Evolutionary conservation across 2,888 invertebrate genomes (phyloP).

Genomic region (Argyresthia goedartella): DNA sequence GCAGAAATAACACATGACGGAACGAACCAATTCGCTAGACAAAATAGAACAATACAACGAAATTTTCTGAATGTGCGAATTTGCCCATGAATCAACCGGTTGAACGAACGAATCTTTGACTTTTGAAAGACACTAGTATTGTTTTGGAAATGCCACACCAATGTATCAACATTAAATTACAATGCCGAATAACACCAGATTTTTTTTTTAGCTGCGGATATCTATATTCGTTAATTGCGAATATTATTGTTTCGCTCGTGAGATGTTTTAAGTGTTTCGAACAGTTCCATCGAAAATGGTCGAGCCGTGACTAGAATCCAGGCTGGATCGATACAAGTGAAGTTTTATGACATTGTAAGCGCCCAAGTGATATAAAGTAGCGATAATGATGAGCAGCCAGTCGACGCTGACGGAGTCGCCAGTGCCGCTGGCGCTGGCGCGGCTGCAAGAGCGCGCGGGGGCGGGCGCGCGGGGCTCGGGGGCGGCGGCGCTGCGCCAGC

Average conservation of each 20-base stretch:
- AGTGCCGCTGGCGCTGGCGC: conserved; percentile 57
- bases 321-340: conserved; percentile 22
- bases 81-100: too few species aligned
- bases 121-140: too few species aligned
- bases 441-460: conserved; percentile 37
- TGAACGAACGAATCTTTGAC: too few species aligned
- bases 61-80: too few species aligned
- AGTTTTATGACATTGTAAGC: conserved; percentile 31
- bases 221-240: too few species aligned
- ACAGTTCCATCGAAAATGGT: conserved; percentile 41
- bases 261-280: conserved; percentile 15
- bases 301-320: conserved; percentile 32
- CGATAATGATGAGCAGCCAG: conserved; percentile 52
- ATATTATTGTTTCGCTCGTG: too few species aligned
- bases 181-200: too few species aligned
- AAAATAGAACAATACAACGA: too few species aligned
- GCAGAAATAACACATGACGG: too few species aligned
- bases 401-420: conserved; percentile 61
- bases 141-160: conserved; percentile 6
- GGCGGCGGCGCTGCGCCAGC: conserved; percentile 33
- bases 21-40: too few species aligned
- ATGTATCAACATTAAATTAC: background rate
- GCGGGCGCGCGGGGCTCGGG: too few species aligned
- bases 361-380: conserved; percentile 24
- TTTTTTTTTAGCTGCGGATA: too few species aligned